phyloP scores from a whole-genome alignment of 2,888 invertebrate species.

The Noctua fimbriata region DNA sequence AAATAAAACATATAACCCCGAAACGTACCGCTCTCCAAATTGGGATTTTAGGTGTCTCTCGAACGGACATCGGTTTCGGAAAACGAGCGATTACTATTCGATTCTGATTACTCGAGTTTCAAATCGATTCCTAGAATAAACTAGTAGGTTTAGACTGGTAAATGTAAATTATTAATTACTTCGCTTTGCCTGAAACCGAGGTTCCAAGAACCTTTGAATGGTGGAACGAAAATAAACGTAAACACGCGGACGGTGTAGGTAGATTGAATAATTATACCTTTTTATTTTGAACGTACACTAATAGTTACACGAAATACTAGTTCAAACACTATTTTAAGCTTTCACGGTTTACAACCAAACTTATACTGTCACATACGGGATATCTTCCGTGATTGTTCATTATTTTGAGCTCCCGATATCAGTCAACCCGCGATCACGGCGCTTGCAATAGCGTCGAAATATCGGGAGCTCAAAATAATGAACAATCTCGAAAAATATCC shows the following conservation, averaged over 20 bases:
- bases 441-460: too few relatives aligned
- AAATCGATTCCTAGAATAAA: conserved; percentile 27
- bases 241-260: neutral
- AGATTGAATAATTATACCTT: neutral
- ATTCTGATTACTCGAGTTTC: conserved; percentile 26
- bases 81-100: conserved; percentile 34
- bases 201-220: conserved; percentile 21
- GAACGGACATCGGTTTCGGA: conserved; percentile 21
- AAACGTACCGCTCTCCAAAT: conserved; percentile 34
- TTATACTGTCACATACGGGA: too few relatives aligned
- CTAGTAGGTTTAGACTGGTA: neutral
- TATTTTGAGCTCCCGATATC: too few relatives aligned
- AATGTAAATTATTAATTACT: conserved; percentile 28
- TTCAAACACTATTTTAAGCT: neutral
- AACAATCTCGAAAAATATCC: too few relatives aligned
- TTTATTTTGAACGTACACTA: neutral
- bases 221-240: conserved; percentile 8
- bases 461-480: too few relatives aligned
- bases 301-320: neutral
- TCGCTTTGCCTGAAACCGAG: conserved; percentile 18
- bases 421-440: too few relatives aligned
- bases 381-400: too few relatives aligned
- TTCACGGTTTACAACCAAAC: too few relatives aligned
- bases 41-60: conserved; percentile 33
- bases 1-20: conserved; percentile 39